phyloP scores from a whole-genome alignment of 2,113 vertebrate species.

The Speoplatyrhinus poulsoni region DNA sequence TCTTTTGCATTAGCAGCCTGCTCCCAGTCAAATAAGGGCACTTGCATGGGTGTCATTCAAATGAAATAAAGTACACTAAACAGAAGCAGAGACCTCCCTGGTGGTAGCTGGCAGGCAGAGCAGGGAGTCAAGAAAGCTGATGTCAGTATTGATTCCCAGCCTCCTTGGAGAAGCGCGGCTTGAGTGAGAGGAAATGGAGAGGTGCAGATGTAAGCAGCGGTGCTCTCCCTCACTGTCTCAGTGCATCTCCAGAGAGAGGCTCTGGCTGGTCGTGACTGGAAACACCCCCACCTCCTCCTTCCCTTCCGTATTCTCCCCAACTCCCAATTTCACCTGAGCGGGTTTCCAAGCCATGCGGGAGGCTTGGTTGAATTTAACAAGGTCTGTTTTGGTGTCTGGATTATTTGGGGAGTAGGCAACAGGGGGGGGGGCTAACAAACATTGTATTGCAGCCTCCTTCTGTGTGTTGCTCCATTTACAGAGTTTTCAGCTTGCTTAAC shows the following conservation, averaged over 20 bases:
- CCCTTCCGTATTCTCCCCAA: background rate
- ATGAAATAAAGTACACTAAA: constrained; percentile 19
- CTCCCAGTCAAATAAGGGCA: constrained; percentile 50
- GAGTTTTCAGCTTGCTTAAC: constrained; percentile 1
- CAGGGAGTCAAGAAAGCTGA: constrained; percentile 50
- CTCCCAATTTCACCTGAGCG: constrained; percentile 39
- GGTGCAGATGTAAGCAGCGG: constrained; percentile 64
- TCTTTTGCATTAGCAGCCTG: constrained; percentile 55
- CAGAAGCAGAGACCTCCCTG: constrained; percentile 40
- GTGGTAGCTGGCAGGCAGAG: constrained; percentile 26
- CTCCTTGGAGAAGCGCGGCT: constrained; percentile 61
- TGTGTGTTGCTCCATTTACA: constrained; percentile 28
- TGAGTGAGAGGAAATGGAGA: constrained; percentile 72
- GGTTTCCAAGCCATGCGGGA: constrained; percentile 29
- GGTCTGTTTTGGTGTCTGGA: constrained; percentile 21
- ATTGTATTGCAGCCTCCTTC: constrained; percentile 16
- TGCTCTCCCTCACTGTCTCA: constrained; percentile 60
- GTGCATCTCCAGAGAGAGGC: constrained; percentile 48
- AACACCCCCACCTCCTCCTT: constrained; percentile 34
- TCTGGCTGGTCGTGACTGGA: constrained; percentile 53
- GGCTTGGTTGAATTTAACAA: constrained; percentile 24
- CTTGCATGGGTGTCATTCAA: constrained; percentile 65
- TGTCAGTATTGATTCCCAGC: constrained; percentile 68
- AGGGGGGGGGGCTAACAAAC: background rate
- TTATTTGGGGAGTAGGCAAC: constrained; percentile 8